phyloP scores from a whole-genome alignment of 1,140 invertebrate genomes.

The Drosophila nasuta region DNA sequence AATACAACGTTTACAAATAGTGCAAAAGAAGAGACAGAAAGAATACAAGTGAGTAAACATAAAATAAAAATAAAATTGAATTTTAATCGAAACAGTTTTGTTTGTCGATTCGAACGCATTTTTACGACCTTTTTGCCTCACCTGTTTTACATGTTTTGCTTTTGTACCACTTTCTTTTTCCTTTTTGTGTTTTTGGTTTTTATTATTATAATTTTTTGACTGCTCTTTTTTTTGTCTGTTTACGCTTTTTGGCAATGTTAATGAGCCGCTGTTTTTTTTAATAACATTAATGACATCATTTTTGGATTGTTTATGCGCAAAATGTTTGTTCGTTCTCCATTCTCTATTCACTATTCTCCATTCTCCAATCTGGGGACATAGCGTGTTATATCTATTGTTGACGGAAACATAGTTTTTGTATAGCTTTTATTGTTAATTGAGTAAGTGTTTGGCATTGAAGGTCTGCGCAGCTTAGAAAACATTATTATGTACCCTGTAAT shows the following conservation, averaged over 20 bases:
- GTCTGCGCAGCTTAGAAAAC: neutral
- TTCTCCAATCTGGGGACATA: neutral
- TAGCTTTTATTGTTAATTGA: constrained; percentile 5
- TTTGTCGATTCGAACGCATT: neutral
- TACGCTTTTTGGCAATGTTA: constrained; percentile 23
- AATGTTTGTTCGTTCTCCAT: constrained; percentile 27
- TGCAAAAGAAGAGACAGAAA: neutral
- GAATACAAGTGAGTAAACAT: neutral
- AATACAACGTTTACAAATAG: neutral
- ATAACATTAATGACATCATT: constrained; percentile 46
- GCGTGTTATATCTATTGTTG: constrained; percentile 11
- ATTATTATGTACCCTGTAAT: constrained; percentile 16
- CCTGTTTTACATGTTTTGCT: constrained; percentile 18
- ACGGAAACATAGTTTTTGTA: constrained; percentile 27
- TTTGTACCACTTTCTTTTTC: constrained; percentile 35
- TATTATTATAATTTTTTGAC: neutral
- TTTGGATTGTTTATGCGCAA: constrained; percentile 19
- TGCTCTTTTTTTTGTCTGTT: constrained; percentile 3
- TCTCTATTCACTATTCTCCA: constrained; percentile 18
- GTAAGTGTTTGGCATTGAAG: constrained; percentile 12
- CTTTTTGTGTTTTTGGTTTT: constrained; percentile 5
- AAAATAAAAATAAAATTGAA: neutral
- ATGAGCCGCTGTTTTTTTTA: constrained; percentile 39
- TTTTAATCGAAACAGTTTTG: constrained; percentile 3
- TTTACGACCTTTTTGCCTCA: neutral